Evolutionary conservation across 2,888 invertebrate species (phyloP), one percentile per base, ranked within the genome.

Genomic region (Disparrhopalites patrizii): DNA sequence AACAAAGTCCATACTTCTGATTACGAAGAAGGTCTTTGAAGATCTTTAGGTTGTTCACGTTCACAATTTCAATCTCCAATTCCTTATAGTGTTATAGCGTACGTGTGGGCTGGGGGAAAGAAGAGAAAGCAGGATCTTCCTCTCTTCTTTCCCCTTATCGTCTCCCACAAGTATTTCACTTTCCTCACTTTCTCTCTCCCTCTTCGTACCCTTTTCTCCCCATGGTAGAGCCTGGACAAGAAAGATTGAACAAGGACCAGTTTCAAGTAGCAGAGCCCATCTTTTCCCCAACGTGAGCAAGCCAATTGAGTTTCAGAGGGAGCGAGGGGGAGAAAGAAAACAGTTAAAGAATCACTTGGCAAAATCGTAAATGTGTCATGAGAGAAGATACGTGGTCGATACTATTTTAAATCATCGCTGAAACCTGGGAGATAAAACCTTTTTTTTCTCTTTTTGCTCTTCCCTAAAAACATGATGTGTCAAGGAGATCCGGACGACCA

Each of bases 291-390:
- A 47, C 47, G 47, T 47, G 54, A 54, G 28, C 31, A 31, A 54
- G 27, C 30, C 54, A 31, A 31, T 54, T 30, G 54, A 54, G 31
- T 30, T 54, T 18, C 15, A 27, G 30, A 18, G 54, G 18, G n/a
- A n/a, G n/a, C n/a, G n/a, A n/a, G n/a, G n/a, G n/a, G n/a, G n/a
- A n/a, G n/a, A n/a, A n/a, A n/a, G 18, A 30, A 54, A 54, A 54
- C 31, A 31, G 54, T 33, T 54, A 54, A 54, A 54, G 33, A 31
- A 54, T 54, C 31, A 54, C 54, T 54, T 54, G 54, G 31, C 30
- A 31, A 54, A 54, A 54, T 54, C 54, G 54, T 54, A 54, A 54
- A 54, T 31, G 54, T 54, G 54, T 54, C 54, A 54, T 54, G 54
- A 54, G 30, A 18, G 33, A 28, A 47, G 47, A 47, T 47, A 47